A percentile compares a stretch with the other conserved stretches of the same genome.
phyloP scores from a whole-genome alignment of 2,888 invertebrate species.

The Drosophila kambysellisi region DNA sequence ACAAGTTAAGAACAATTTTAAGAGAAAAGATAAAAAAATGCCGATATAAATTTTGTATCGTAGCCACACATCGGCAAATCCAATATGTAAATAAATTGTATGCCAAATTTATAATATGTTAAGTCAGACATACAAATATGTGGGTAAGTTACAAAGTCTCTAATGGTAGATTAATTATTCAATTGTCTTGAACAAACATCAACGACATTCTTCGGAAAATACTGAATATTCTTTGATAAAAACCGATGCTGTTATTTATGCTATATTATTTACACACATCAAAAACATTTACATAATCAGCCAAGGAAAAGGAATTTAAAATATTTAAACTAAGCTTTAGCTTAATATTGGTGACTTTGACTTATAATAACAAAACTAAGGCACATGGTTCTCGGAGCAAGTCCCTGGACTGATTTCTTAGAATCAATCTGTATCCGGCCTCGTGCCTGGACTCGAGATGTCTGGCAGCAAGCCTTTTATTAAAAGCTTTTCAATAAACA shows the following conservation, averaged over 20 bases:
- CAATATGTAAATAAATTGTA: neutral
- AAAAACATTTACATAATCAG: no score
- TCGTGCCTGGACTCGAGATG: slow-evolving; percentile 2
- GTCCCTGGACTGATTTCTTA: neutral
- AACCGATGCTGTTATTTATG: no score
- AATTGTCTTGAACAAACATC: no score
- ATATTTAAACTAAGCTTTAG: neutral
- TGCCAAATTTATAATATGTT: no score
- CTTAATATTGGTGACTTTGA: neutral
- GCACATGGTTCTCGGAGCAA: neutral
- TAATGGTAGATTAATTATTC: no score
- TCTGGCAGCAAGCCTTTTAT: neutral
- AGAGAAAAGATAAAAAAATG: neutral
- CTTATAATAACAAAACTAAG: neutral
- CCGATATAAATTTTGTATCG: no score
- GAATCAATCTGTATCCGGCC: slow-evolving; percentile 1
- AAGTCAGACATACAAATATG: no score
- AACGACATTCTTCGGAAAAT: no score
- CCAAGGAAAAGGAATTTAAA: neutral
- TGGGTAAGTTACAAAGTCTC: no score
- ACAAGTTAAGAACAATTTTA: neutral
- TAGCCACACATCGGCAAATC: neutral
- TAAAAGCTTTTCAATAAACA: slow-evolving; percentile 18
- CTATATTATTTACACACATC: no score
- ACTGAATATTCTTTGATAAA: no score